Evolutionary conservation across 2,888 invertebrate genomes (phyloP).

Genomic region (Parnassius smintheus): DNA sequence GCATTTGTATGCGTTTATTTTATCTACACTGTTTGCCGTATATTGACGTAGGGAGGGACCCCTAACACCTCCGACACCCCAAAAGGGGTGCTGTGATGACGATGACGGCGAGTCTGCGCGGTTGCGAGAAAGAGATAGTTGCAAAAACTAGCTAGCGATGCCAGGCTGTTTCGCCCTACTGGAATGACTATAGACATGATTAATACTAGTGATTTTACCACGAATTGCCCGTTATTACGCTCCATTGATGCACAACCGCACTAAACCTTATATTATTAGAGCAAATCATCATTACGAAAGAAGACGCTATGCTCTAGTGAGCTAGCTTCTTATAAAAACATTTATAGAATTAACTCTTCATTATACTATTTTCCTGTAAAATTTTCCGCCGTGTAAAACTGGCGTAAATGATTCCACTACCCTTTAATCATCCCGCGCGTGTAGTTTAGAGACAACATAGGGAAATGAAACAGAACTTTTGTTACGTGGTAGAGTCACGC

Average conservation of each 20-base stretch:
- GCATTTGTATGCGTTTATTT: conserved; percentile 53
- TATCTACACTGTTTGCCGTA: conserved; percentile 67
- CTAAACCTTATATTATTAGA: conserved; percentile 30
- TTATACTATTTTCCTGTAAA: no score
- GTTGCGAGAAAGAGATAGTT: conserved; percentile 55
- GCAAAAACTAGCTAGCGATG: conserved; percentile 47
- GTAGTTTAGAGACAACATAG: no score
- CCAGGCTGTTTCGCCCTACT: conserved; percentile 35
- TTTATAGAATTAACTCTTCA: no score
- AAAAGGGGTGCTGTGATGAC: conserved; percentile 53
- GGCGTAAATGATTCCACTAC: no score
- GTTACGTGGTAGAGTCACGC: no score
- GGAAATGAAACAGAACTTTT: no score
- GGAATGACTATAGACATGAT: conserved; percentile 39
- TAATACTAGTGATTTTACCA: conserved; percentile 54
- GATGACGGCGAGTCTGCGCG: conserved; percentile 73
- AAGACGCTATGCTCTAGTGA: neutral
- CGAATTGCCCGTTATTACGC: conserved; percentile 46
- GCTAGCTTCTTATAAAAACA: neutral
- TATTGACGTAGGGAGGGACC: conserved; percentile 56
- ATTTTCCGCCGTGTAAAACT: no score
- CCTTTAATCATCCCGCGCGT: no score
- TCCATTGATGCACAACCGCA: conserved; percentile 35
- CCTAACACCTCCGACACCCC: conserved; percentile 35
- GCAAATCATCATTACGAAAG: conserved; percentile 4